phyloP scores from a whole-genome alignment of 2,888 invertebrate genomes.

The Lithodes maja region DNA sequence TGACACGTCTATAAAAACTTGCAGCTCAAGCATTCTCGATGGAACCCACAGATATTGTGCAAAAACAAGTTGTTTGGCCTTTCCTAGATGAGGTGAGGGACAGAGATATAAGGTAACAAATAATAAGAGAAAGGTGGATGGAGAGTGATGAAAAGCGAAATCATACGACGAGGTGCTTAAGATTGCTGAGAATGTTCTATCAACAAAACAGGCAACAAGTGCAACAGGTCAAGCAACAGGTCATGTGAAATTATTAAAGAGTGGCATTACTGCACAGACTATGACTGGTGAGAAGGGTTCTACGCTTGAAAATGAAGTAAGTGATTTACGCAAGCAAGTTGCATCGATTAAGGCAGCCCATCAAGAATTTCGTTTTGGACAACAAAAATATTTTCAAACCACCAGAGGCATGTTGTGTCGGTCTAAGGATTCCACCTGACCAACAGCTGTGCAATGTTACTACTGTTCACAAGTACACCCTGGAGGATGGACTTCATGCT shows the following conservation, averaged over 20 bases:
- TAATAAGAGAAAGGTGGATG: constrained; percentile 29
- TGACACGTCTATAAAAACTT: constrained; percentile 30
- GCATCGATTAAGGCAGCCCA: background rate
- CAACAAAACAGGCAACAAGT: background rate
- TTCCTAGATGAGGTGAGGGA: constrained; percentile 11
- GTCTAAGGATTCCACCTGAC: background rate
- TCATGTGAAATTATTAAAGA: background rate
- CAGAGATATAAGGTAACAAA: constrained; percentile 11
- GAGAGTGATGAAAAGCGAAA: constrained; percentile 14
- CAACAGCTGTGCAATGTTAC: background rate
- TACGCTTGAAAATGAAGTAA: background rate
- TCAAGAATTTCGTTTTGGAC: background rate
- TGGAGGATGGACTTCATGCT: constrained; percentile 21
- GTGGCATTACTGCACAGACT: background rate
- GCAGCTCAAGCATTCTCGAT: constrained; percentile 29
- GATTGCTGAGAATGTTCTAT: background rate
- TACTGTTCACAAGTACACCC: constrained; percentile 9
- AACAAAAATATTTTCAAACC: background rate
- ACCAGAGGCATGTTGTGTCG: background rate
- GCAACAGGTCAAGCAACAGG: background rate
- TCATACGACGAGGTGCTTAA: background rate
- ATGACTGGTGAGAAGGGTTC: background rate
- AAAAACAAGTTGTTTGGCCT: constrained; percentile 24
- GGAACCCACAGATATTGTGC: constrained; percentile 21
- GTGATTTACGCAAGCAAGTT: background rate